A percentile compares a stretch with the other conserved stretches of the same genome.
Conservation (phyloP, 2,797 vertebrate species). For the Toxotes lorentzi region DNA sequence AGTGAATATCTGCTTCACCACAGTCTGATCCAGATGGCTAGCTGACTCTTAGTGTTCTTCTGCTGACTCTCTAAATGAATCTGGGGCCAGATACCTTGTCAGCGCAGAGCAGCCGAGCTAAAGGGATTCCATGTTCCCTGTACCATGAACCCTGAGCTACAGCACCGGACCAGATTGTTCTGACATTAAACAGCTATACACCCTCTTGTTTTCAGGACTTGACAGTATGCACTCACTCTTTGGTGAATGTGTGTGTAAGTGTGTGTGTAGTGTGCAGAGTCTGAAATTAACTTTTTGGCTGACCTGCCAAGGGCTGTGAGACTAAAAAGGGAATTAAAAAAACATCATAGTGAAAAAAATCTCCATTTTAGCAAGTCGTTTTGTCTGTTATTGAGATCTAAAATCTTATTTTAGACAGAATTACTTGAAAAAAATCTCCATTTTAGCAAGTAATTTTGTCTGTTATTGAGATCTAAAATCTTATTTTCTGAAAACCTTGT, state of each 20-base stretch:
- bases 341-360: constrained; percentile 8
- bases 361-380: constrained; percentile 4
- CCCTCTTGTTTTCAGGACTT: constrained; percentile 66
- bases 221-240: constrained; percentile 51
- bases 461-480: constrained; percentile 30
- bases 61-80: constrained; percentile 80
- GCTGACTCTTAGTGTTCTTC: constrained; percentile 73
- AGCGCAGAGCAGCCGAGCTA: constrained; percentile 66
- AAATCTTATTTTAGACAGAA: constrained; percentile 33
- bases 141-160: constrained; percentile 72
- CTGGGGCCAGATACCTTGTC: constrained; percentile 74
- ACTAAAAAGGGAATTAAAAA: constrained; percentile 31
- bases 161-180: constrained; percentile 64
- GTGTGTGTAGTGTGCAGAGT: constrained; percentile 24
- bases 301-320: constrained; percentile 42
- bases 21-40: constrained; percentile 74
- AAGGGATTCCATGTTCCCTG: constrained; percentile 78
- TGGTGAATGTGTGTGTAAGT: constrained; percentile 27
- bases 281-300: constrained; percentile 61
- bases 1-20: constrained; percentile 70
- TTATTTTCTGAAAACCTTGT: constrained; percentile 13
- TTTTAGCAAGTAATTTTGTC: constrained; percentile 15
- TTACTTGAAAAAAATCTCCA: background rate
- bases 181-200: constrained; percentile 69
- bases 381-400: constrained; percentile 25